phyloP scores from a whole-genome alignment of 2,888 invertebrate genomes.

The Pachycephus smyrnensis region DNA sequence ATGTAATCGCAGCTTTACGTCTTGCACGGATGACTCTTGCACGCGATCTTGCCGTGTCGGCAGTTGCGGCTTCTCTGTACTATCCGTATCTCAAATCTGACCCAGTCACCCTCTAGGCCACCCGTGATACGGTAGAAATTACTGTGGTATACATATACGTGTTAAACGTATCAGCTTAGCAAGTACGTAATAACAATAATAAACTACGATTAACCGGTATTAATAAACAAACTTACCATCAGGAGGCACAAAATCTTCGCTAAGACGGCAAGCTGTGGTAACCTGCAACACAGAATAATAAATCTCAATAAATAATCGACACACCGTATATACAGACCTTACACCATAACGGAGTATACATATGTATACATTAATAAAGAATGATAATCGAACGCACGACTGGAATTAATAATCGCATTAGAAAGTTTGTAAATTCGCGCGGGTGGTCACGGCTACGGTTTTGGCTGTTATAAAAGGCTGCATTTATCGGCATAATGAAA shows the following conservation, averaged over 20 bases:
- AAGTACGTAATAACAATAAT: not conserved
- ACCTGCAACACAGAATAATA: constrained; percentile 74
- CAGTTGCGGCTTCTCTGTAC: constrained; percentile 23
- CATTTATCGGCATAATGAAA: not conserved
- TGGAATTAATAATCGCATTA: not conserved
- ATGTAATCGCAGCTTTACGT: constrained; percentile 40
- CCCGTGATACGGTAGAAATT: not conserved
- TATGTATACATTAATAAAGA: not conserved
- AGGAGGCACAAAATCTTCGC: constrained; percentile 91
- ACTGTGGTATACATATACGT: not conserved
- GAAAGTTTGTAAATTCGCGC: not conserved
- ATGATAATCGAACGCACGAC: not conserved
- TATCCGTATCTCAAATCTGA: constrained; percentile 45
- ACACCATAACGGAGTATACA: too few relatives aligned
- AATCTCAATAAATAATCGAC: not conserved
- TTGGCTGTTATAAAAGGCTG: too few relatives aligned
- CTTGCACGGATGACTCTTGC: constrained; percentile 32
- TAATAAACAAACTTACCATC: constrained; percentile 75
- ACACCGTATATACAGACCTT: too few relatives aligned
- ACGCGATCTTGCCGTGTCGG: constrained; percentile 36
- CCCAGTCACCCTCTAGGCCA: constrained; percentile 40
- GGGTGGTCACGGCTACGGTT: not conserved
- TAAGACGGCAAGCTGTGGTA: constrained; percentile 92
- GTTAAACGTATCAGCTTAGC: too few relatives aligned
- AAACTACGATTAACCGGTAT: not conserved